Percentiles rank a stretch among this genome's conserved stretches.
phyloP scores from a whole-genome alignment of 2,113 vertebrate genomes.

The Crotalus viridis region DNA sequence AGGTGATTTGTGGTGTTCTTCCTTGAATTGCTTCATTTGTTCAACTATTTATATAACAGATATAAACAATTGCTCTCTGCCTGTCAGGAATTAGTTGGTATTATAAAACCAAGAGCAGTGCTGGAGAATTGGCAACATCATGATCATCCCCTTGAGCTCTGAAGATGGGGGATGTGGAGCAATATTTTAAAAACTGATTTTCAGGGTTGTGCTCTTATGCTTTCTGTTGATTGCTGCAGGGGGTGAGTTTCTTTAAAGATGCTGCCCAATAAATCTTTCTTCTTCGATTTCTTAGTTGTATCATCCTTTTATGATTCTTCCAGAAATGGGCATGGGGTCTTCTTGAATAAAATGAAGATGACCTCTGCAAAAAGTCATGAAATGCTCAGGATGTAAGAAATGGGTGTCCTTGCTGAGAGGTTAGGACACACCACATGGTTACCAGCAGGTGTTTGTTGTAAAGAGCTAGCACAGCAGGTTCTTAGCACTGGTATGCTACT shows the following conservation, averaged over 20 bases:
- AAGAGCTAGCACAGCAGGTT: not conserved
- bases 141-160: not conserved
- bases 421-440: not conserved
- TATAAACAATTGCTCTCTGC: not conserved
- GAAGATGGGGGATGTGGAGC: not conserved
- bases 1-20: not conserved
- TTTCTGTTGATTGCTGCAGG: not conserved
- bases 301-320: not conserved
- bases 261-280: not conserved
- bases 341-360: not conserved
- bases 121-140: not conserved
- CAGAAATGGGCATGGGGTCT: not conserved
- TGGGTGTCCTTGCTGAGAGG: not conserved
- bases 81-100: slow-evolving; percentile 1
- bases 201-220: not conserved
- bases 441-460: not conserved
- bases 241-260: not conserved
- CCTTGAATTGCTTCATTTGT: slow-evolving; percentile 16
- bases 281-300: not conserved
- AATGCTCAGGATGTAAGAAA: not conserved
- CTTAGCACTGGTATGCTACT: not conserved
- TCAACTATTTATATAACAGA: not conserved
- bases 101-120: not conserved
- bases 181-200: not conserved
- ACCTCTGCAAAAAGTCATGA: not conserved